Evolutionary conservation across 2,113 vertebrate genomes (phyloP).

Genomic region (Chionis minor): DNA sequence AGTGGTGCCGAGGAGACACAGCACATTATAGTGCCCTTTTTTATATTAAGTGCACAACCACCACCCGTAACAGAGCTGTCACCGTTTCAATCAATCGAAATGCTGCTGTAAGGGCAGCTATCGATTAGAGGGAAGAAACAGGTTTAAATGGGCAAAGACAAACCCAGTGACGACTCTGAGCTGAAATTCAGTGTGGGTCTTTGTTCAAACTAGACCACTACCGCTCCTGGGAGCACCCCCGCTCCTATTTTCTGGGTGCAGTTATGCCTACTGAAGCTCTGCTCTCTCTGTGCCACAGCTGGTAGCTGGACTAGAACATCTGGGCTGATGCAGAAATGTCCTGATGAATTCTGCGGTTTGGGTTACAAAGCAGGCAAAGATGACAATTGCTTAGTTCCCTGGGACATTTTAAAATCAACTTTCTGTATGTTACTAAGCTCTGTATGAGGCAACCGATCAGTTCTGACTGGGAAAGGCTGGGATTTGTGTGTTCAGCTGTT

Average conservation of each 20-base stretch:
- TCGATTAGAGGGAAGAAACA: background rate
- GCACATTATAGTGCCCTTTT: background rate
- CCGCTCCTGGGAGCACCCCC: background rate
- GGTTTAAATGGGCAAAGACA: background rate
- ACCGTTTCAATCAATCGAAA: background rate
- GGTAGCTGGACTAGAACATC: background rate
- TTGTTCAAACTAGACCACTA: background rate
- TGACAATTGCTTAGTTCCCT: background rate
- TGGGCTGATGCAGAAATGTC: background rate
- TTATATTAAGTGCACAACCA: background rate
- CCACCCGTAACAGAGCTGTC: background rate
- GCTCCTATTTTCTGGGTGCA: background rate
- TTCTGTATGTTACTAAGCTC: background rate
- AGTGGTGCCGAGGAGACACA: background rate
- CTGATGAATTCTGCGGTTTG: background rate
- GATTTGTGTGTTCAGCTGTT: slow-evolving; percentile 38
- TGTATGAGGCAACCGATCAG: background rate
- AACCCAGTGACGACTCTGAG: background rate
- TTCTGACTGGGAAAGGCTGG: background rate
- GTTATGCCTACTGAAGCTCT: background rate
- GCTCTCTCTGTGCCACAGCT: background rate
- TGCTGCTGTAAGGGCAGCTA: background rate
- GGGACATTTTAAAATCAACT: background rate
- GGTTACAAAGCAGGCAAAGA: background rate
- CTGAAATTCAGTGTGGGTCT: background rate